Base-by-base conservation (phyloP, 2,888 invertebrate genomes). In the Synergus itoensis region DNA sequence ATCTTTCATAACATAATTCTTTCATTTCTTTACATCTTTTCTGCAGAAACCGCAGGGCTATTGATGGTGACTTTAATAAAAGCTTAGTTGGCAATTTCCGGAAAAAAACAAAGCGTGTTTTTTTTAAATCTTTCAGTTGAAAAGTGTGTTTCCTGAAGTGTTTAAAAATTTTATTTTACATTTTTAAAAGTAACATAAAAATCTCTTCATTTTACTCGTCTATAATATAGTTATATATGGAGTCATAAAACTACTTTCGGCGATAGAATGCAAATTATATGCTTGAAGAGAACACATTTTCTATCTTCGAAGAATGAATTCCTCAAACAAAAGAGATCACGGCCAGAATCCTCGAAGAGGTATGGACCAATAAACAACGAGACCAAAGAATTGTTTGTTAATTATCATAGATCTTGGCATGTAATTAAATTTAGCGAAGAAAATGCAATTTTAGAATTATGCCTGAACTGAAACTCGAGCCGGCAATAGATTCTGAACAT, bases 61-160 rank as follows among this genome's bases (percentile, higher is more conserved):
- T 67, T 67, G 67, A 67, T 67, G 41, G n/a, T 43, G 14, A 21
- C 14, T 67, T 45, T 43, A 67, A 67, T 21, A 67, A 67, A 67
- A 67, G 67, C 41, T 67, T 67, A 67, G 45, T 67, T 67, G 67
- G 43, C 67, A 43, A 67, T 67, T 67, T 67, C 67, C 67, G 67
- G 67, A 43, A 43, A 67, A 67, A 67, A 28, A 67, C 67, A 67
- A 67, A 67, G 28, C 41, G 16, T 43, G 11, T 21, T 0, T 21
- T 67, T 67, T 45, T 28, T 16, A 21, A 67, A 21, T 67, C 21
- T 21, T 67, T 67, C 67, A 21, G 21, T 21, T 14, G 67, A 67
- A 67, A 43, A 67, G 45, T 67, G 45, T 67, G 18, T 21, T 67
- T 67, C 67, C 45, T 67, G 45, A 18, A 43, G 18, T 67, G 14